These are phyloP conservation scores for Nilaparvata lugens DNA, from an alignment of 1,140 invertebrate species.

Conservation along the genomic window DNA sequence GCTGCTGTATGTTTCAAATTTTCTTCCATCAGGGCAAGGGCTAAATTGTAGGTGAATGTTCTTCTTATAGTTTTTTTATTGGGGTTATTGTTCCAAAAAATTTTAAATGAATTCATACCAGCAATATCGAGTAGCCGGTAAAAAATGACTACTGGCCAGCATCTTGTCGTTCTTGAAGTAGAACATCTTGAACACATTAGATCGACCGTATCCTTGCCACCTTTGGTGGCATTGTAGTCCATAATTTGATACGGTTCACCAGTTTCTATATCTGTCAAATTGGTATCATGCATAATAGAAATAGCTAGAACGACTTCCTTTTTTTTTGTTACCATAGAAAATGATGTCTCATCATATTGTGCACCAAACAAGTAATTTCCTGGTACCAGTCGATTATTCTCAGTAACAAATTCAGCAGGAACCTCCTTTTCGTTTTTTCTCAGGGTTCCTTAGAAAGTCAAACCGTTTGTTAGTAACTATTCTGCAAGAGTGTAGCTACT, in stretches of 20 bases:
- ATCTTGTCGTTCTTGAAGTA: not conserved
- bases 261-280: not conserved
- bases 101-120: not conserved
- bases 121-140: not conserved
- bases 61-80: not conserved
- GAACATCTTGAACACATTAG: not conserved
- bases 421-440: not conserved
- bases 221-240: constrained; percentile 1
- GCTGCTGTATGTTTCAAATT: not conserved
- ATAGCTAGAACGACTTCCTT: not conserved
- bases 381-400: not conserved
- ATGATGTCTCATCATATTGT: not conserved
- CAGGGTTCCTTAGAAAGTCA: not conserved
- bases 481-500: not conserved
- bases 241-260: not conserved
- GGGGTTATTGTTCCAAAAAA: not conserved
- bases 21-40: not conserved
- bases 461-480: not conserved
- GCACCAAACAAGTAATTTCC: not conserved
- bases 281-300: not conserved
- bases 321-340: not conserved
- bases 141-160: not conserved
- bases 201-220: not conserved
- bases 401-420: not conserved
- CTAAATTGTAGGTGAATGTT: not conserved